Evolutionary conservation across 1,140 invertebrate genomes (phyloP).

Genomic region (Acromyrmex charruanus): DNA sequence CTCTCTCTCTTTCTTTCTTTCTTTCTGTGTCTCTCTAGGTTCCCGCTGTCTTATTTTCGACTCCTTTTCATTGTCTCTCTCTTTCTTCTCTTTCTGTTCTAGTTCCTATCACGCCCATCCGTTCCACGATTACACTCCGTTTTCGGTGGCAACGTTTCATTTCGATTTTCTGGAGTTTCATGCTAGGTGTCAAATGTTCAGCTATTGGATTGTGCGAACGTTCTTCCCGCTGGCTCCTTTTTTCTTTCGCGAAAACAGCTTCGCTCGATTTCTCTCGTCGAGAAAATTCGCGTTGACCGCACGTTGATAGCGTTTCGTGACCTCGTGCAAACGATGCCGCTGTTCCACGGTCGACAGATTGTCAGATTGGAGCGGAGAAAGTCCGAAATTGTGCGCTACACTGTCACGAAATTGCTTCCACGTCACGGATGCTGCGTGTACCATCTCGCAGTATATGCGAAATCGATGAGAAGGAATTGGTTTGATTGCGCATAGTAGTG

Average conservation of each 20-base stretch:
- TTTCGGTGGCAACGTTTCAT: conserved; percentile 65
- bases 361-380: conserved; percentile 37
- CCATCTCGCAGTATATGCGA: conserved; percentile 1
- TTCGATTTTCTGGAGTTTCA: conserved; percentile 68
- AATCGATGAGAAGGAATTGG: background rate
- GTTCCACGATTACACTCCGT: conserved; percentile 31
- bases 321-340: background rate
- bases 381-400: conserved; percentile 38
- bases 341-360: conserved; percentile 46
- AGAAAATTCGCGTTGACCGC: conserved; percentile 44
- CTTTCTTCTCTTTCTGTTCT: background rate
- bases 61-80: background rate
- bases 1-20: background rate
- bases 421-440: background rate
- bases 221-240: conserved; percentile 1
- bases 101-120: conserved; percentile 37
- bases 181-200: conserved; percentile 67
- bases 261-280: conserved; percentile 30
- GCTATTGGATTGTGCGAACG: conserved; percentile 56
- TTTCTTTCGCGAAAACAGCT: conserved; percentile 11
- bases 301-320: conserved; percentile 25
- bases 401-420: conserved; percentile 28
- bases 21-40: background rate
- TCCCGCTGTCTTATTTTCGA: conserved; percentile 15
- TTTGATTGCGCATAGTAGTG: conserved; percentile 17